Evolutionary conservation across 2,797 vertebrate species (phyloP).

Genomic region (Sebastes miniatus): DNA sequence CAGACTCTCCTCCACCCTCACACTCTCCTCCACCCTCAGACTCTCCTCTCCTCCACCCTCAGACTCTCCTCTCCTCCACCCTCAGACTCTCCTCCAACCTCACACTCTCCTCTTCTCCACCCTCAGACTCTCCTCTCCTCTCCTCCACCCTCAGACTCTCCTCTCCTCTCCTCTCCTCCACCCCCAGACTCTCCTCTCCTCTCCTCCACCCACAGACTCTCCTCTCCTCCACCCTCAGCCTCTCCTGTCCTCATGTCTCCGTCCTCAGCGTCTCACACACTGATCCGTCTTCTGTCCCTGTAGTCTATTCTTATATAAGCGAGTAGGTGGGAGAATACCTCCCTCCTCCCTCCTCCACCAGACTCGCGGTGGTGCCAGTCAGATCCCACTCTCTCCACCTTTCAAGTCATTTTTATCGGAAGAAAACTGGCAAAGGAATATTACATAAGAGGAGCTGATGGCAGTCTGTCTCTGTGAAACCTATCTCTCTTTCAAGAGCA

Average conservation of each 20-base stretch:
- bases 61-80: neutral
- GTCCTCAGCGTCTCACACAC: constrained; percentile 42
- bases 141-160: neutral
- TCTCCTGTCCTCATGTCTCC: neutral
- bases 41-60: too few relatives aligned
- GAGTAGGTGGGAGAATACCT: constrained; percentile 70
- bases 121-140: neutral
- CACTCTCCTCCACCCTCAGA: too few relatives aligned
- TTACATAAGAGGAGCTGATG: constrained; percentile 79
- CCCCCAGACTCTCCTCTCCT: too few relatives aligned
- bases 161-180: neutral
- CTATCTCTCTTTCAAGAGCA: constrained; percentile 36
- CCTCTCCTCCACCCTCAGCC: neutral
- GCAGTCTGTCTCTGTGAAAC: constrained; percentile 41
- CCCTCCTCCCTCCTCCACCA: constrained; percentile 65
- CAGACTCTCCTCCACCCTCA: too few relatives aligned
- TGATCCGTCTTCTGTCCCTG: constrained; percentile 34
- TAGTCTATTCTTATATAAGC: constrained; percentile 71
- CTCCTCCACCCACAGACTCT: too few relatives aligned
- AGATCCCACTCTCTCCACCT: constrained; percentile 71
- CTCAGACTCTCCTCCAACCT: neutral
- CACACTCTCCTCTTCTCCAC: too few relatives aligned
- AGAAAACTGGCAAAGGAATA: constrained; percentile 57
- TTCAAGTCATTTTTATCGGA: constrained; percentile 65
- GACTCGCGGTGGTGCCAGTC: constrained; percentile 62